Base-by-base conservation (phyloP, 2,888 invertebrate species). In the Hololepta plana region DNA sequence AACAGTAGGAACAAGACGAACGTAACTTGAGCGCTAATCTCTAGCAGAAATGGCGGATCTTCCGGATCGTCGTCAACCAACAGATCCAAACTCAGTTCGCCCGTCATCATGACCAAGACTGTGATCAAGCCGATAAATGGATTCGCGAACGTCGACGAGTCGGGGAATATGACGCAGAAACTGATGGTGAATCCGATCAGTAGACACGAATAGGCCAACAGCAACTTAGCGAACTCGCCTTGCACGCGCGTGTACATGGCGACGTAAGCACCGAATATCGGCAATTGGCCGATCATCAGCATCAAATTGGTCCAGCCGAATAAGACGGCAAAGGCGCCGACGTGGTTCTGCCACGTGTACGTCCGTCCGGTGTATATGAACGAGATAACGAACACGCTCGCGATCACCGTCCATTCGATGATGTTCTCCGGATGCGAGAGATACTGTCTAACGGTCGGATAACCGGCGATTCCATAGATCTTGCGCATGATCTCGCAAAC, bases 181-280 rank as follows among this genome's bases (percentile, higher is more conserved):
- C 81, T 81, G 31, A 84, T 76, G 1, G 82, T 82, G 43, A 85
- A 85, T 1, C 84, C 85, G 16, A 85, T 75, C 16, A 85, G 52
- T 34, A 85, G 67, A 43, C 84, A 84, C 0, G 79, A 77, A 46
- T 84, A 85, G 1, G 84, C 84, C 55, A 82, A 62, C 25, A 85
- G 64, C n/a, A 85, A 57, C 45, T 84, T 81, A 4, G 80, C 79
- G 39, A 85, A 84, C 56, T 85, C 84, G 23, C 75, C 80, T 46
- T 81, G 80, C 1, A 84, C 82, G 51, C 79, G 72, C 2, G 82
- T 82, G 40, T 82, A 84, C 85, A 85, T 85, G 1, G 85, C 85
- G 3, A 87, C 84, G 45, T 87, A 87, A 0, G 84, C 77, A 10
- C 85, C 87, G 44, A 87, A 81, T 25, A 82, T 70, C 1, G 87